phyloP scores from a whole-genome alignment of 2,797 vertebrate genomes.

The Podarcis lilfordi region DNA sequence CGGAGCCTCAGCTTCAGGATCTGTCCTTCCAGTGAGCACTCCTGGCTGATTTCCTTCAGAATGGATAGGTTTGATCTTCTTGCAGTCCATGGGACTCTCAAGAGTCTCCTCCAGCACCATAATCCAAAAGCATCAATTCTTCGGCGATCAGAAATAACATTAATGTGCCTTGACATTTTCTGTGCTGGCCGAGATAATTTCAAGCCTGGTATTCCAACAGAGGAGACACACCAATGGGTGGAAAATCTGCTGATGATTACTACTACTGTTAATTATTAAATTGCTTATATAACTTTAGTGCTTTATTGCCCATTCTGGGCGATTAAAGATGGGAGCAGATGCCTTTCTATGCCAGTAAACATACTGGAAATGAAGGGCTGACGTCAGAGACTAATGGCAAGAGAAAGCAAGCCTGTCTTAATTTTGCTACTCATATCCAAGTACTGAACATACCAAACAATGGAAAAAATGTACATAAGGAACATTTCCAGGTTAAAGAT shows the following conservation, averaged over 20 bases:
- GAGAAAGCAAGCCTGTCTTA: neutral
- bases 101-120: too few relatives aligned
- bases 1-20: too few relatives aligned
- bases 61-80: too few relatives aligned
- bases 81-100: too few relatives aligned
- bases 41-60: too few relatives aligned
- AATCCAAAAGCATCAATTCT: too few relatives aligned
- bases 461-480: neutral
- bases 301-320: neutral
- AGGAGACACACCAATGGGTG: neutral
- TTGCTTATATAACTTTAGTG: neutral
- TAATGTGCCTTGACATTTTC: neutral
- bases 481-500: neutral
- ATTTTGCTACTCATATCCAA: neutral
- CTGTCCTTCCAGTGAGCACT: too few relatives aligned
- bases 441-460: neutral
- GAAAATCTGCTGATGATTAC: neutral
- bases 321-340: conserved; percentile 4
- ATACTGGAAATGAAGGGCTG: neutral
- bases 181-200: neutral
- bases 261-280: conserved; percentile 6
- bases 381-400: neutral
- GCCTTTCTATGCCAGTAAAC: neutral
- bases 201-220: neutral
- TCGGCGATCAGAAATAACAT: neutral